Base-by-base conservation (phyloP, 2,888 invertebrate species). In the Diarsia rubi region DNA sequence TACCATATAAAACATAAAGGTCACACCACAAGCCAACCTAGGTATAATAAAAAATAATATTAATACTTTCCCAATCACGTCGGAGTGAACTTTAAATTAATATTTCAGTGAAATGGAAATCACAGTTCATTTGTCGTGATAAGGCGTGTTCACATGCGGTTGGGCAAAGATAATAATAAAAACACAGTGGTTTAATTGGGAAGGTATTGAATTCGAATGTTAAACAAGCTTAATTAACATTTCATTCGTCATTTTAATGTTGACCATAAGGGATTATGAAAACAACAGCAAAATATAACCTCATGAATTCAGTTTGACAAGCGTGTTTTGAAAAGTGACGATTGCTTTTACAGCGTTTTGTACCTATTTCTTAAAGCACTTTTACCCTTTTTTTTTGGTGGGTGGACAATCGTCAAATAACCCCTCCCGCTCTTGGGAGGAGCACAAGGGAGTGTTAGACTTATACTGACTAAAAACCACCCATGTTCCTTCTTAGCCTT, bases 51-150 rank as follows among this genome's bases (percentile, higher is more conserved):
- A 64, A 79, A 65, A 78, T 52, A 71, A 60, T 37, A 8, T 80
- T 65, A 75, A 75, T 81, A 78, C 62, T 74, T 78, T 69, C 19
- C 68, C 68, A 64, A 75, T 73, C 68, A 81, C 54, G 64, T 49
- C n/a, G 27, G 66, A 75, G 21, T 84, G 73, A 66, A 67, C 69
- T 85, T 78, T 76, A 79, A 80, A 81, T 83, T 75, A 74, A 74
- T 73, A 81, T 82, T 81, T 75, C 66, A 72, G 74, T 63, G 78
- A 73, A 75, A 82, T 86, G 77, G 57, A 84, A 84, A 84, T 80
- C 74, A 57, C 84, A 69, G 79, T 83, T 82, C 79, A 86, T 75
- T 84, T 73, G 49, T 49, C 59, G 65, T 47, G 69, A 81, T 88
- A 82, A 80, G 78, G 69, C 63, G 27, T 31, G 71, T 70, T 67